Evolutionary conservation across 2,888 invertebrate species (phyloP).

Genomic region (Cheilosia vulpina): DNA sequence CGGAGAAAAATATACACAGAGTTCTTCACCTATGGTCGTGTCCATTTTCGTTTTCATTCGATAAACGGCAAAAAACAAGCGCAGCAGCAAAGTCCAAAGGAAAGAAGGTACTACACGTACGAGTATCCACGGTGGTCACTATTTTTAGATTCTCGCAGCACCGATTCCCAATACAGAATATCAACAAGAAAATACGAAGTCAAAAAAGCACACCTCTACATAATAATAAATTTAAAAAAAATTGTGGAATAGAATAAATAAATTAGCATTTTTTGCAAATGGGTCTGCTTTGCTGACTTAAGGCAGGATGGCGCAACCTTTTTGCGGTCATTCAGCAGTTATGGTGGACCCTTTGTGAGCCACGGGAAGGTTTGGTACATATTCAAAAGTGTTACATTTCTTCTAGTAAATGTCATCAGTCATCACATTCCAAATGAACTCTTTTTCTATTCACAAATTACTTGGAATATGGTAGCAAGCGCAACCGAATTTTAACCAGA

Average conservation of each 20-base stretch:
- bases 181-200: constrained; percentile 18
- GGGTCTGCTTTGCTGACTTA: constrained; percentile 26
- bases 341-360: not conserved
- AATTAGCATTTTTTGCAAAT: constrained; percentile 60
- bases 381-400: no score
- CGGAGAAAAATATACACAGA: constrained; percentile 27
- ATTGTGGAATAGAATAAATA: constrained; percentile 56
- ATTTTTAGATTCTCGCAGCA: constrained; percentile 64
- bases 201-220: not conserved
- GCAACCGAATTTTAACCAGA: no score
- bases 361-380: not conserved
- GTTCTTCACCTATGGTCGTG: not conserved
- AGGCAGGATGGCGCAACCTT: constrained; percentile 46
- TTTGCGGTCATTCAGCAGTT: not conserved
- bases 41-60: constrained; percentile 67
- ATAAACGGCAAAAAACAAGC: constrained; percentile 10
- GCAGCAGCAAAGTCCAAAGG: constrained; percentile 29
- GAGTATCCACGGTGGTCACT: constrained; percentile 49
- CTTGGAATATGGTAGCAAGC: no score
- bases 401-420: no score
- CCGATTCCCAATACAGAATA: constrained; percentile 52
- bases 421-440: no score
- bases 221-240: constrained; percentile 37
- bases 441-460: no score
- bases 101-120: constrained; percentile 34